phyloP scores from a whole-genome alignment of 2,113 vertebrate genomes.

The Leptocoma aspasia region DNA sequence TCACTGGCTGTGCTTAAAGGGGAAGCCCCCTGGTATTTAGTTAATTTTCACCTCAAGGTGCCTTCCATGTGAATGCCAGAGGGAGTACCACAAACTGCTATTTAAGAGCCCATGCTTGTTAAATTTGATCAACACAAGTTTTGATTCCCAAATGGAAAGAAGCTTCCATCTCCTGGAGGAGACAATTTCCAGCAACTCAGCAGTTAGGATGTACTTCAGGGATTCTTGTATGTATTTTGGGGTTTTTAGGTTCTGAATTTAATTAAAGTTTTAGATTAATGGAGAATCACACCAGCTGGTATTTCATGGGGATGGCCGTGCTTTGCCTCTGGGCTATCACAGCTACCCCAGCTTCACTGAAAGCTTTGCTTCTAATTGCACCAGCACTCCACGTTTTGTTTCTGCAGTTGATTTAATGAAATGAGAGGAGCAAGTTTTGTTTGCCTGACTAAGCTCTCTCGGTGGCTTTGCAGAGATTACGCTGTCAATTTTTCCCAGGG shows the following conservation, averaged over 20 bases:
- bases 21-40: background rate
- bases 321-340: background rate
- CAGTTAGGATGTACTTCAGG: background rate
- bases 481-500: background rate
- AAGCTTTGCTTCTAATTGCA: background rate
- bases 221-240: background rate
- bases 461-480: background rate
- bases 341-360: background rate
- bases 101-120: background rate
- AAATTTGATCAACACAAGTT: background rate
- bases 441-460: background rate
- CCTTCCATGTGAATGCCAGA: background rate
- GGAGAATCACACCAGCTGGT: background rate
- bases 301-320: background rate
- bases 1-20: background rate
- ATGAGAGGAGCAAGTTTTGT: background rate
- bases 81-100: background rate
- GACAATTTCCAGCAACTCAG: background rate
- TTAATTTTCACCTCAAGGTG: background rate
- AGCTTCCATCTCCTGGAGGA: background rate
- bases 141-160: background rate
- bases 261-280: background rate
- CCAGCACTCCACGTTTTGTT: background rate
- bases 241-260: background rate
- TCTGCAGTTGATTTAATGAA: background rate